phyloP scores from a whole-genome alignment of 2,797 vertebrate genomes.

The Lindbergichthys nudifrons region DNA sequence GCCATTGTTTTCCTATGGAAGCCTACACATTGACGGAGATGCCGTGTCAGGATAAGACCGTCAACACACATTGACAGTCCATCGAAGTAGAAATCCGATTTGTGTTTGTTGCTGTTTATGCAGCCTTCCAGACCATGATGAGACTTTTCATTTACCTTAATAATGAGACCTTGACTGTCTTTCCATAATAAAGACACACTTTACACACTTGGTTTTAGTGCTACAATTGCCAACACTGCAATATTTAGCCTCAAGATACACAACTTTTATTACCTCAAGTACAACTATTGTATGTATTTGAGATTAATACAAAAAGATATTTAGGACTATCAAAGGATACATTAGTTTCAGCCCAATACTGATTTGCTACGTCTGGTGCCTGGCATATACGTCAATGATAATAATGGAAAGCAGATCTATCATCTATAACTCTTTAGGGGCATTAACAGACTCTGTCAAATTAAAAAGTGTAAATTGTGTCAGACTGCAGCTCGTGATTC shows the following conservation, averaged over 20 bases:
- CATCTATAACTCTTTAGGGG: not conserved
- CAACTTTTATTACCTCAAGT: not conserved
- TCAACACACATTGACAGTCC: not conserved
- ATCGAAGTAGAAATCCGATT: not conserved
- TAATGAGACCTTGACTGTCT: not conserved
- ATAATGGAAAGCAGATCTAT: no score
- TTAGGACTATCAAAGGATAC: no score
- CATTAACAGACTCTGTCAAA: not conserved
- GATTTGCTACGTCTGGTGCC: no score
- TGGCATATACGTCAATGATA: no score
- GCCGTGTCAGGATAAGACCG: constrained; percentile 31
- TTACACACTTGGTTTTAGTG: no score
- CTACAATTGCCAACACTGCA: no score
- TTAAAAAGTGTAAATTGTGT: constrained; percentile 4
- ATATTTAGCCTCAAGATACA: not conserved
- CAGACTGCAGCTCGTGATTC: not conserved
- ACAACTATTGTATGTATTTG: no score
- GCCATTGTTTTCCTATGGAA: constrained; percentile 45
- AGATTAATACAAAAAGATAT: no score
- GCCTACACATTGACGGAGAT: constrained; percentile 9
- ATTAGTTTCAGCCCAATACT: no score
- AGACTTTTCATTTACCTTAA: not conserved
- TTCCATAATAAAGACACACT: not conserved
- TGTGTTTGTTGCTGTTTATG: not conserved
- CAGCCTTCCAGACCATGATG: not conserved